Evolutionary conservation across 2,113 vertebrate genomes (phyloP).

Genomic region (Siniperca chuatsi): DNA sequence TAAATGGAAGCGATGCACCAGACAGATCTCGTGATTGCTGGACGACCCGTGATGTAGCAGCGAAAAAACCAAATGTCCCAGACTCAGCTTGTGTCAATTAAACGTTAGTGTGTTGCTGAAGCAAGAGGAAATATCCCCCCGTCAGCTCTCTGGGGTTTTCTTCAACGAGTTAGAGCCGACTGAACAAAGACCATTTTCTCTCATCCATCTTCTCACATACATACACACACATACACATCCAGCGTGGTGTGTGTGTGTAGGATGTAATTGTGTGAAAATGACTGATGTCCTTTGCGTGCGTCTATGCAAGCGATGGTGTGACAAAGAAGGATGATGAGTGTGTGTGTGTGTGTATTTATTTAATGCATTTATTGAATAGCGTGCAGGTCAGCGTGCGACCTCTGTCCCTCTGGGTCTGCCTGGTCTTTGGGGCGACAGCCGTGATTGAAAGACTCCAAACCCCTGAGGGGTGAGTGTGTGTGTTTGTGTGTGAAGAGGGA

Average conservation of each 20-base stretch:
- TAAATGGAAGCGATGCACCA: neutral
- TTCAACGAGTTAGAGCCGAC: neutral
- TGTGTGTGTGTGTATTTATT: neutral
- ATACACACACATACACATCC: too few relatives aligned
- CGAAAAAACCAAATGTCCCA: neutral
- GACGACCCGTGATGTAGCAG: neutral
- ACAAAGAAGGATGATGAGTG: slow-evolving; percentile 30
- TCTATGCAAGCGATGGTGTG: neutral
- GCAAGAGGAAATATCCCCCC: slow-evolving; percentile 4
- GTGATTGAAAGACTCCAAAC: slow-evolving; percentile 44
- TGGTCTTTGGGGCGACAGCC: slow-evolving; percentile 30
- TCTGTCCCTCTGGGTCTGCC: slow-evolving; percentile 29
- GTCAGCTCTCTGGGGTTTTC: slow-evolving; percentile 47
- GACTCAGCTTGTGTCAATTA: slow-evolving; percentile 30
- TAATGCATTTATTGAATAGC: slow-evolving; percentile 38
- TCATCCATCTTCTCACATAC: slow-evolving; percentile 1
- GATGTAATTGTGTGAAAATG: slow-evolving; percentile 50
- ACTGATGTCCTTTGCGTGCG: slow-evolving; percentile 33
- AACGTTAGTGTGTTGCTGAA: slow-evolving; percentile 16
- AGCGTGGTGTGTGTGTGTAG: too few relatives aligned
- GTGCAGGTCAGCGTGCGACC: slow-evolving; percentile 48
- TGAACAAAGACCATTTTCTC: slow-evolving; percentile 5
- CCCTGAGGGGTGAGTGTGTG: slow-evolving; percentile 22
- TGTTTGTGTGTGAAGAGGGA: neutral
- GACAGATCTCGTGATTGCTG: neutral